Conservation (phyloP, 2,113 vertebrate genomes). For the Ibidorhyncha struthersii region DNA sequence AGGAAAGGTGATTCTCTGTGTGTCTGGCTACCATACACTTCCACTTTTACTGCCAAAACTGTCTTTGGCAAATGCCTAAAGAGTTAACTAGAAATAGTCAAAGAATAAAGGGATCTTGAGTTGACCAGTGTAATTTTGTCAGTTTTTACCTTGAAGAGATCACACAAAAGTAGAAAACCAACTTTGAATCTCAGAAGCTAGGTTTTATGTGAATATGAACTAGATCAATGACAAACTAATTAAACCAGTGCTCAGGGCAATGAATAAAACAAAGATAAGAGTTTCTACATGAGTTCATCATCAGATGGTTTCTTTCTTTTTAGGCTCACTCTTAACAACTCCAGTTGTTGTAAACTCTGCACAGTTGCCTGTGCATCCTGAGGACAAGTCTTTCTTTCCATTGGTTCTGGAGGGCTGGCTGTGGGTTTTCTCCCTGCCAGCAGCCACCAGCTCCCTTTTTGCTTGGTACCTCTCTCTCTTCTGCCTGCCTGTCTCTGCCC, state of each 20-base stretch:
- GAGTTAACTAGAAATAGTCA: not conserved
- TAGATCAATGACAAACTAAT: not conserved
- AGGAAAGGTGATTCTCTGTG: not conserved
- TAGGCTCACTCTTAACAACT: not conserved
- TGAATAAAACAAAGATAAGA: not conserved
- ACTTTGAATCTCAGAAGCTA: not conserved
- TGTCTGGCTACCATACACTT: not conserved
- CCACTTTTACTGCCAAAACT: not conserved
- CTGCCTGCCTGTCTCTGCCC: not conserved
- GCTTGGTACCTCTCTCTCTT: not conserved
- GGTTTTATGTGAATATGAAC: not conserved
- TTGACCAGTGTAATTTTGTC: not conserved
- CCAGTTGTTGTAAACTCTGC: not conserved
- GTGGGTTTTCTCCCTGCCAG: not conserved
- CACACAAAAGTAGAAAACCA: not conserved
- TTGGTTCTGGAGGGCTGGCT: not conserved
- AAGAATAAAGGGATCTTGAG: not conserved
- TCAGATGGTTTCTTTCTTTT: not conserved
- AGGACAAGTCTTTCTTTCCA: not conserved
- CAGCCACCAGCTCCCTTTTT: not conserved
- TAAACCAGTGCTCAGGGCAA: not conserved
- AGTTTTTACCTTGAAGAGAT: not conserved
- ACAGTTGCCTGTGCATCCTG: not conserved
- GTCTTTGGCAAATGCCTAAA: not conserved
- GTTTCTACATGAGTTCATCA: not conserved